phyloP scores from a whole-genome alignment of 2,888 invertebrate species.

The Argyresthia goedartella region DNA sequence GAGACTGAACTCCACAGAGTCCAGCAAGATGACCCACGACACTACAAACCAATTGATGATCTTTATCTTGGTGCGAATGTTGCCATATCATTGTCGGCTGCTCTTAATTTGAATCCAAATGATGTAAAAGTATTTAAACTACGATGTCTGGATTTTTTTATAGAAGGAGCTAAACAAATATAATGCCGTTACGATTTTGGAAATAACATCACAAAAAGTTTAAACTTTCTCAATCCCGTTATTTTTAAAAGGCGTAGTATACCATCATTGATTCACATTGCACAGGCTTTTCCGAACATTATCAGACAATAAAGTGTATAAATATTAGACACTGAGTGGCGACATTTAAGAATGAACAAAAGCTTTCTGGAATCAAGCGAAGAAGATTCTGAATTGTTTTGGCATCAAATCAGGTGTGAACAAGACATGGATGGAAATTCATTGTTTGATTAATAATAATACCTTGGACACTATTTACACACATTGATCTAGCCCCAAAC shows the following conservation, averaged over 20 bases:
- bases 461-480: no score
- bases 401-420: background rate
- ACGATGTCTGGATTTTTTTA: background rate
- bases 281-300: background rate
- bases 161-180: background rate
- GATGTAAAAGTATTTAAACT: background rate
- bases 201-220: background rate
- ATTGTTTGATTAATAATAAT: no score
- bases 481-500: no score
- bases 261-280: background rate
- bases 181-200: background rate
- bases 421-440: background rate
- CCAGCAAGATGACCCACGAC: conserved; percentile 6
- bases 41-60: background rate
- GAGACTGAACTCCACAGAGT: conserved; percentile 7
- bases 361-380: background rate
- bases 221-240: background rate
- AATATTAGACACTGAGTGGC: background rate
- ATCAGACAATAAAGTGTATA: no score
- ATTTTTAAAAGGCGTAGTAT: background rate
- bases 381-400: background rate
- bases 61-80: background rate
- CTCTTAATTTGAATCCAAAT: background rate
- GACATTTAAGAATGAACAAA: background rate
- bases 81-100: background rate